Conservation (phyloP, 1,140 invertebrate genomes). For the Tyrophagus putrescentiae region DNA sequence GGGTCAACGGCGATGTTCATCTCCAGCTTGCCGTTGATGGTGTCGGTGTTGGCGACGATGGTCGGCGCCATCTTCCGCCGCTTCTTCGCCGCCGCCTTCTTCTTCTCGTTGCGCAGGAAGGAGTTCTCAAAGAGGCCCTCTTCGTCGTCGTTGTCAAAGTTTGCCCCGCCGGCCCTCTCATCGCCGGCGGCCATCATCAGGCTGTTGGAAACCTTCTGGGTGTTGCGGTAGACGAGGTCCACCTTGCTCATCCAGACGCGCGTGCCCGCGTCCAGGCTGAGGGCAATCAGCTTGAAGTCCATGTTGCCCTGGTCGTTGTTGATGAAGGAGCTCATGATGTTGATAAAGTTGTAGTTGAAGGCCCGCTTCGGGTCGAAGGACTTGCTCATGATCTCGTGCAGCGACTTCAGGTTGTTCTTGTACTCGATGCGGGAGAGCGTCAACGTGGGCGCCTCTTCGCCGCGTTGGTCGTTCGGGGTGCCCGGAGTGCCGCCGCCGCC, state of each 20-base stretch:
- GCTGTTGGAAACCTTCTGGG: constrained; percentile 56
- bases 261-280: constrained; percentile 59
- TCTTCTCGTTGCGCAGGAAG: not conserved
- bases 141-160: constrained; percentile 2
- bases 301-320: not conserved
- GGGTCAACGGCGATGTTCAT: constrained; percentile 18
- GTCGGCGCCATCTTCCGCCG: constrained; percentile 16
- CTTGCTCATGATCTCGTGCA: constrained; percentile 13
- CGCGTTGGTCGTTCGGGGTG: too few species aligned
- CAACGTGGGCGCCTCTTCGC: too few species aligned
- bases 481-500: too few species aligned
- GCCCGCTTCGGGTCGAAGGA: constrained; percentile 8
- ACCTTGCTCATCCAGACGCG: constrained; percentile 67
- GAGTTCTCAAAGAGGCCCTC: constrained; percentile 20
- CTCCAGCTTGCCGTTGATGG: constrained; percentile 19
- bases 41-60: constrained; percentile 8
- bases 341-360: not conserved
- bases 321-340: not conserved
- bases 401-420: not conserved
- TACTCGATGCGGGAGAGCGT: too few species aligned
- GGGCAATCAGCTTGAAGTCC: constrained; percentile 48
- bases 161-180: too few species aligned
- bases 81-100: not conserved
- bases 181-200: constrained; percentile 35
- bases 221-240: constrained; percentile 56